Evolutionary conservation across 2,797 vertebrate genomes (phyloP).

Genomic region (Iguana delicatissima): DNA sequence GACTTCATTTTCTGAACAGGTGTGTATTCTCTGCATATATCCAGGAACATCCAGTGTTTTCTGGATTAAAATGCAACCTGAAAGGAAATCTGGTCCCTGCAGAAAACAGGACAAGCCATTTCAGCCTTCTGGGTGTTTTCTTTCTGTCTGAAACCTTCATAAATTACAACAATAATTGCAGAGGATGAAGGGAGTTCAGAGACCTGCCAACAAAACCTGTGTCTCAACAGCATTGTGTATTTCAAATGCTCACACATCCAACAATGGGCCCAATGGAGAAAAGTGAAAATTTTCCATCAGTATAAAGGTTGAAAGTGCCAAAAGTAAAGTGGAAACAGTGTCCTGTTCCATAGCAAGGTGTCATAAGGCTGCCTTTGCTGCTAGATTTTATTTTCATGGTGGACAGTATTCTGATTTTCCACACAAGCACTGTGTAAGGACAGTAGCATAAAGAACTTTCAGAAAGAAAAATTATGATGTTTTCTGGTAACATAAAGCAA

Average conservation of each 20-base stretch:
- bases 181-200: background rate
- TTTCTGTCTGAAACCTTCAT: too few relatives aligned
- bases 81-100: background rate
- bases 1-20: background rate
- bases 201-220: too few relatives aligned
- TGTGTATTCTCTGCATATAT: background rate
- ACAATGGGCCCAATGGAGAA: background rate
- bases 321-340: too few relatives aligned
- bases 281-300: background rate
- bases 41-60: background rate
- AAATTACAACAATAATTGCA: background rate
- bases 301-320: background rate
- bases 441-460: too few relatives aligned
- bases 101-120: background rate
- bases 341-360: background rate
- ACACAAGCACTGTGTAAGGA: too few relatives aligned
- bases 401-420: background rate
- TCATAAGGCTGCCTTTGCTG: background rate
- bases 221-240: background rate
- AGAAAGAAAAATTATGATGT: too few relatives aligned
- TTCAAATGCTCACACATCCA: background rate
- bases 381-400: background rate
- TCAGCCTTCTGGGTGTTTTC: background rate
- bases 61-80: background rate
- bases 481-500: too few relatives aligned